Percentiles rank a stretch among this genome's conserved stretches.
Conservation (phyloP, 2,113 vertebrate genomes). For the Coptodon bakossiorum region DNA sequence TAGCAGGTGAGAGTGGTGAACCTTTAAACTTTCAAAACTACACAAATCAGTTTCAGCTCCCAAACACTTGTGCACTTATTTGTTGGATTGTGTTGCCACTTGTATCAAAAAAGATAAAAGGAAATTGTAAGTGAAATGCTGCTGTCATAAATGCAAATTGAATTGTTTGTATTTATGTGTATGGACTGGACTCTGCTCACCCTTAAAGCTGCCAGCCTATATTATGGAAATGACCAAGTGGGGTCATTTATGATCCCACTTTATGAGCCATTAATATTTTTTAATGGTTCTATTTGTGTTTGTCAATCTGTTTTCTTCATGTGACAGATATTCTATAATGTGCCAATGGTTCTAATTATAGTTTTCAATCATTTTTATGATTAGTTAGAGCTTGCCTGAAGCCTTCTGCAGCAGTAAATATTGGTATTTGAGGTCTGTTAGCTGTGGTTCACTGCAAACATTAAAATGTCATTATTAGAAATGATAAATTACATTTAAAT, state of each 20-base stretch:
- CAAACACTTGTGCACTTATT: background rate
- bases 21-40: background rate
- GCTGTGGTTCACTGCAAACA: background rate
- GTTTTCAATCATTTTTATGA: background rate
- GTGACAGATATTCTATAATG: background rate
- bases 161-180: background rate
- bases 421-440: background rate
- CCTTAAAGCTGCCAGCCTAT: background rate
- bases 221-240: background rate
- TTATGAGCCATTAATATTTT: background rate
- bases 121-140: background rate
- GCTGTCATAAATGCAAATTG: background rate
- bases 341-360: background rate
- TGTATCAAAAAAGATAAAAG: background rate
- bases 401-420: background rate
- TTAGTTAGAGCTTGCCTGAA: background rate
- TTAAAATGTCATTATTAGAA: background rate
- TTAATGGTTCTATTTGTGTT: background rate
- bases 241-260: background rate
- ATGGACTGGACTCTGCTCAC: background rate
- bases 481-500: background rate
- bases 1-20: background rate
- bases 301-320: background rate
- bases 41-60: background rate
- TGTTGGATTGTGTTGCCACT: background rate